Evolutionary conservation across 2,888 invertebrate species (phyloP), one percentile per base, ranked within the genome.

Genomic region (Schizotus pectinicornis): DNA sequence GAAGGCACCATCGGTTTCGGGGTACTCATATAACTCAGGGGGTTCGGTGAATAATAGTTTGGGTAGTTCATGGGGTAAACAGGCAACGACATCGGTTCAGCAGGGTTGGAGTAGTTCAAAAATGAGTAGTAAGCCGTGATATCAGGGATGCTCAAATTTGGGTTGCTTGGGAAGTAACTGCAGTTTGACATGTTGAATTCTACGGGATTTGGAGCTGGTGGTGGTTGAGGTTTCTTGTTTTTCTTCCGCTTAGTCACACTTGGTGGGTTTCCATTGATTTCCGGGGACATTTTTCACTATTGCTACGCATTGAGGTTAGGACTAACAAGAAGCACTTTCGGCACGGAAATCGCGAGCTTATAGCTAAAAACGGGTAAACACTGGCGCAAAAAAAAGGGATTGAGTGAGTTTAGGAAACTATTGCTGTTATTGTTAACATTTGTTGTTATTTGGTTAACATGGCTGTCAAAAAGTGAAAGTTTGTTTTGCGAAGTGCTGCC

Each of bases 71-170:
- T 76, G 3, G 86, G 85, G 63, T 87, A 83, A 65, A 85, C 81
- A 9, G 88, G 88, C 62, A 89, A 77, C 6, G 88, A 87, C 77
- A 86, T 81, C 0, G 88, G 87, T 74, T 88, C 88, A 57, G 84
- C 78, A 3, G 84, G 76, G 52, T 73, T 69, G 5, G 74, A 62
- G 48, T 68, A 73, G 57, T 74, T 74, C 50, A 71, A 63, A 50
- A 74, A 70, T 3, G 77, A 71, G 54, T 74, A 76, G 62, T 74
- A 76, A 45, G 68, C 60, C 7, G 68, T 63, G 31, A 73, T 60
- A 59, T 75, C 74, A 33, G 73, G 72, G 36, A 74, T 65, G 42
- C 64, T 70, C 33, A 68, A 43, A 50, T 74, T 67, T 9, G 68
- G 58, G 46, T 55, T 67, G 3, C 63, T 47, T 8, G 73, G 68